Conservation (phyloP, 2,113 vertebrate species). For the Gallinago jamesoni region DNA sequence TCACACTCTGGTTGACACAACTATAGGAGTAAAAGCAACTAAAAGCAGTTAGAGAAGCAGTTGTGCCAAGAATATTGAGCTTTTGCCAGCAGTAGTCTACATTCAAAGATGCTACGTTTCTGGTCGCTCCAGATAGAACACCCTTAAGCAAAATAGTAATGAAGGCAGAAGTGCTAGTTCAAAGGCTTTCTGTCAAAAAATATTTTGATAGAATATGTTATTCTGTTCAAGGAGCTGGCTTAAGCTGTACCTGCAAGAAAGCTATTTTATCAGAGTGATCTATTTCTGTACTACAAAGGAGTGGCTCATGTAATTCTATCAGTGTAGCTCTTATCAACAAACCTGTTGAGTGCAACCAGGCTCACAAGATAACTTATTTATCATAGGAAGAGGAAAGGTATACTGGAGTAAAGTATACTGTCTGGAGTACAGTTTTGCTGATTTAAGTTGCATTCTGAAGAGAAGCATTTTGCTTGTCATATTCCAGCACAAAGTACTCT, state of each 20-base stretch:
- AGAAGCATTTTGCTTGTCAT: neutral
- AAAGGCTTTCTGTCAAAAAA: neutral
- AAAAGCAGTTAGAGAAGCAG: neutral
- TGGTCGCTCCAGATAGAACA: neutral
- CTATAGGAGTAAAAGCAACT: neutral
- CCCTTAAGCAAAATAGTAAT: neutral
- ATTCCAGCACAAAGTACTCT: neutral
- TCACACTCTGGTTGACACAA: neutral
- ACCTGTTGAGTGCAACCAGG: neutral
- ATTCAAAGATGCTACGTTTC: neutral
- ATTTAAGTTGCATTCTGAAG: neutral
- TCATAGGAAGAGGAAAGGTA: neutral
- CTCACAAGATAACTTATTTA: slow-evolving; percentile 38
- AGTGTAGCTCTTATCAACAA: slow-evolving; percentile 31
- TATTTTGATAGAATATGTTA: neutral
- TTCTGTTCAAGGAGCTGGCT: neutral
- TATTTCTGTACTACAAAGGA: neutral
- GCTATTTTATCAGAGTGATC: neutral
- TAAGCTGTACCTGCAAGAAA: neutral
- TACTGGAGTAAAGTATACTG: neutral
- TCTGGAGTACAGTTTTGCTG: neutral
- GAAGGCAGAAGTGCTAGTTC: neutral
- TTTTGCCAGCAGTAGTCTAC: neutral
- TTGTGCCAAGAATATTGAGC: neutral
- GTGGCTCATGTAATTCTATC: slow-evolving; percentile 21